Evolutionary conservation across 2,888 invertebrate species (phyloP).

Genomic region (Amblyjoppa fuscipennis): DNA sequence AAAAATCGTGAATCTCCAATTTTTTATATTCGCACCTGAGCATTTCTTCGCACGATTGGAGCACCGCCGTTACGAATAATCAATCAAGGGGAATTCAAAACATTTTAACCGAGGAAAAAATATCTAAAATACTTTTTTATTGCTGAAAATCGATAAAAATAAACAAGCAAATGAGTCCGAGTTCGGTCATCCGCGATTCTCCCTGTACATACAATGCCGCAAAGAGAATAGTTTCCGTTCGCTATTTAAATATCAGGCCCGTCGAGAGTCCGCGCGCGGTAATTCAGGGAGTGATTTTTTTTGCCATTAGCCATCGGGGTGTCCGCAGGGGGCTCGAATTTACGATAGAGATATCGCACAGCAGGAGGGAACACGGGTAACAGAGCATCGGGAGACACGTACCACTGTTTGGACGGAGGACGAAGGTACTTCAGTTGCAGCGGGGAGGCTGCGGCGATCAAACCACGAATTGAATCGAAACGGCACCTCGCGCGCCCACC

Average conservation of each 20-base stretch:
- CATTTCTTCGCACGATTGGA: neutral
- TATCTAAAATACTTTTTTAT: too few relatives aligned
- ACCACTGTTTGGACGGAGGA: slow-evolving; percentile 13
- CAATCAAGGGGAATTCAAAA: too few relatives aligned
- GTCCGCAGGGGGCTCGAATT: slow-evolving; percentile 63
- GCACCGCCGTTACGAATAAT: too few relatives aligned
- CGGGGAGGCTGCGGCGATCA: slow-evolving; percentile 79
- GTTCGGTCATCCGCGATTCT: neutral
- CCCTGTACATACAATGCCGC: neutral
- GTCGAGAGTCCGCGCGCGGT: slow-evolving; percentile 25
- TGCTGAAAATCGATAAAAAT: too few relatives aligned
- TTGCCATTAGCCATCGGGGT: slow-evolving; percentile 75
- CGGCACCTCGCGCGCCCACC: slow-evolving; percentile 79
- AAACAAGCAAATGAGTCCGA: too few relatives aligned
- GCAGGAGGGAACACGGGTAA: slow-evolving; percentile 72
- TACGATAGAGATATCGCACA: slow-evolving; percentile 80
- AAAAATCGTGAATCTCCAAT: neutral
- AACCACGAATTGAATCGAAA: slow-evolving; percentile 83
- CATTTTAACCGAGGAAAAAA: too few relatives aligned
- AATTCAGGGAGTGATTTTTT: slow-evolving; percentile 48
- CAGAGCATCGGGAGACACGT: slow-evolving; percentile 55
- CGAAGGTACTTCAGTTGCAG: slow-evolving; percentile 64
- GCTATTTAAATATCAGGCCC: slow-evolving; percentile 29
- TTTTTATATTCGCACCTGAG: neutral
- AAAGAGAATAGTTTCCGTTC: slow-evolving; percentile 19